Evolutionary conservation across 2,888 invertebrate genomes (phyloP), one percentile per base, ranked within the genome.

Genomic region (Caenorhabditis angaria): DNA sequence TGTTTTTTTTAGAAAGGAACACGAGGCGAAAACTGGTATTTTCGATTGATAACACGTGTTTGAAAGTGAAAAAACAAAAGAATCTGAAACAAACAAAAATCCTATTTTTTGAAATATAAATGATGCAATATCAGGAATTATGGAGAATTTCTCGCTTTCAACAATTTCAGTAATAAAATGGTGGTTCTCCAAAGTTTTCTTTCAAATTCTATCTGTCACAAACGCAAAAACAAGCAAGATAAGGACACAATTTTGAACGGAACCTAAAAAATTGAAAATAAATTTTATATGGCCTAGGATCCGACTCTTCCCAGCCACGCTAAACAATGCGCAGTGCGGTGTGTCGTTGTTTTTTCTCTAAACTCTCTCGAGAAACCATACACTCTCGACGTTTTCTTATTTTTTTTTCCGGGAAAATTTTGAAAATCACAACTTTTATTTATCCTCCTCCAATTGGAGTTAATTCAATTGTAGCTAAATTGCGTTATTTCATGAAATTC

Each of bases 271-370:
- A 50, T 10, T 50, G 8, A 28, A 8, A n/a, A 28, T 54, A 54
- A 61, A 41, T 41, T 51, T 1, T 53, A 51, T 48, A 10, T 61
- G 53, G 53, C 61, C 61, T 61, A 61, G 61, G n/a, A 50, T 50
- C 25, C 27, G 28, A 20, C 28, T 53, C 51, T 35, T 35, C 54
- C 54, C 25, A 6, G 28, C 14, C 5, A 14, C 12, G n/a, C 35
- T 61, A 61, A 61, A 61, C 54, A 54, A 24, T 22, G 22, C 47
- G 62, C 62, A 22, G 35, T 10, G 55, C 41, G 62, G 22, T 41
- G 55, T 27, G 27, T 62, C 55, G 62, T 62, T 27, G 27, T 27
- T 20, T 35, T 25, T 55, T 18, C 25, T 25, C 55, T 41, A 55
- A 54, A 47, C 29, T n/a, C 62, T 62, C 62, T 55, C 47, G 20